Percentiles rank a stretch among this genome's conserved stretches.
These are phyloP conservation scores for Eupithecia tripunctaria DNA, from an alignment of 2,888 invertebrate genomes.

Conservation along the genomic window DNA sequence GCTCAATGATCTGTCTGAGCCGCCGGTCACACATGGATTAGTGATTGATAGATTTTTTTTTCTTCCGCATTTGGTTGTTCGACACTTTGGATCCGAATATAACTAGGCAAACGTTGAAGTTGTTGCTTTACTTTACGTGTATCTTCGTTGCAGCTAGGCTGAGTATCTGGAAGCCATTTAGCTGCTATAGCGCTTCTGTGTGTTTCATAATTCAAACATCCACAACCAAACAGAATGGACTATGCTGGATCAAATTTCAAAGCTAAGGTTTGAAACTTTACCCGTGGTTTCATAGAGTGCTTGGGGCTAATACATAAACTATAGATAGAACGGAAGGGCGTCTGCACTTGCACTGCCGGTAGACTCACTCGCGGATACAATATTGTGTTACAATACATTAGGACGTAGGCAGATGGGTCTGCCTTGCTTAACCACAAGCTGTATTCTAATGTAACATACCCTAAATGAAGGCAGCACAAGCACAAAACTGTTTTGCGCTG, in stretches of 20 bases:
- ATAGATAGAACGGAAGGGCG: conserved; percentile 69
- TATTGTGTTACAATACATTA: conserved; percentile 48
- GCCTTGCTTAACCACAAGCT: background rate
- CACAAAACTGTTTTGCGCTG: background rate
- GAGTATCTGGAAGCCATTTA: background rate
- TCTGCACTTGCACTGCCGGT: conserved; percentile 48
- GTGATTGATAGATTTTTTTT: too few relatives aligned
- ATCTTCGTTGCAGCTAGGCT: background rate
- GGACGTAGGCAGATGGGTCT: conserved; percentile 41
- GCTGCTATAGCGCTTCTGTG: background rate
- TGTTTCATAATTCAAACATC: background rate
- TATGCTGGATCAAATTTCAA: background rate
- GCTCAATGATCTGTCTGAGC: too few relatives aligned
- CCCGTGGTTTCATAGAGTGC: conserved; percentile 38
- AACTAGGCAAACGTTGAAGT: background rate
- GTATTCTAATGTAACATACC: background rate
- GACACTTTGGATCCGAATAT: too few relatives aligned
- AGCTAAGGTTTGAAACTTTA: conserved; percentile 16
- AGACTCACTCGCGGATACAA: conserved; percentile 47
- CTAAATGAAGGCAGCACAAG: background rate
- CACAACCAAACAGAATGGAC: background rate
- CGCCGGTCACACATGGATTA: too few relatives aligned
- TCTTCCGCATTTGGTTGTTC: too few relatives aligned
- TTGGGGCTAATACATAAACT: conserved; percentile 65
- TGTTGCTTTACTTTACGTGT: background rate